phyloP scores from a whole-genome alignment of 2,113 vertebrate species.

The Edolisoma coerulescens region DNA sequence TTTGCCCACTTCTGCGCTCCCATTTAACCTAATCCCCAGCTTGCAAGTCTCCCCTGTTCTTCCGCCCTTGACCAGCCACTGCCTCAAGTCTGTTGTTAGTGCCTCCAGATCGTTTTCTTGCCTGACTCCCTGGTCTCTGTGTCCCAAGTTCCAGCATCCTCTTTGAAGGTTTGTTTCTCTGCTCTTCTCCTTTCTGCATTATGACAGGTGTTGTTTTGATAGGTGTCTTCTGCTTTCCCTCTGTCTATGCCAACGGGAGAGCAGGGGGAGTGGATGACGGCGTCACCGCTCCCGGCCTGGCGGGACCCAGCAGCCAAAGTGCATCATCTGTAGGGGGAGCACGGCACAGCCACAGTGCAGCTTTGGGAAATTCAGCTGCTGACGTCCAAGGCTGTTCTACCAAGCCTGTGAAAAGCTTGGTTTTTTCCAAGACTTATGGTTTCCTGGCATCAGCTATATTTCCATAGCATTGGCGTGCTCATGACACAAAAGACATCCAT shows the following conservation, averaged over 20 bases:
- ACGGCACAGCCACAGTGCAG: not conserved
- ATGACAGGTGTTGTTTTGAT: not conserved
- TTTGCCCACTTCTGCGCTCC: not conserved
- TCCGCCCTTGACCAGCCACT: not conserved
- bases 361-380: not conserved
- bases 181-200: not conserved
- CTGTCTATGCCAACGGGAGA: accelerated
- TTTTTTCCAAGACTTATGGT: not conserved
- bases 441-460: not conserved
- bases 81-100: not conserved
- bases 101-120: too few species aligned
- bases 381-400: not conserved
- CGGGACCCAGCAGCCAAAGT: not conserved
- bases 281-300: accelerated
- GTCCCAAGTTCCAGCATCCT: not conserved
- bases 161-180: not conserved
- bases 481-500: not conserved
- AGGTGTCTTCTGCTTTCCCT: not conserved
- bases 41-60: not conserved
- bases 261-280: not conserved
- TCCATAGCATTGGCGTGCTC: not conserved
- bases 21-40: not conserved
- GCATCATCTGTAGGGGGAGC: not conserved
- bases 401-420: not conserved
- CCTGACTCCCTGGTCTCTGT: not conserved